Conservation (phyloP, 2,888 invertebrate species). For the Oxycera nigricornis region DNA sequence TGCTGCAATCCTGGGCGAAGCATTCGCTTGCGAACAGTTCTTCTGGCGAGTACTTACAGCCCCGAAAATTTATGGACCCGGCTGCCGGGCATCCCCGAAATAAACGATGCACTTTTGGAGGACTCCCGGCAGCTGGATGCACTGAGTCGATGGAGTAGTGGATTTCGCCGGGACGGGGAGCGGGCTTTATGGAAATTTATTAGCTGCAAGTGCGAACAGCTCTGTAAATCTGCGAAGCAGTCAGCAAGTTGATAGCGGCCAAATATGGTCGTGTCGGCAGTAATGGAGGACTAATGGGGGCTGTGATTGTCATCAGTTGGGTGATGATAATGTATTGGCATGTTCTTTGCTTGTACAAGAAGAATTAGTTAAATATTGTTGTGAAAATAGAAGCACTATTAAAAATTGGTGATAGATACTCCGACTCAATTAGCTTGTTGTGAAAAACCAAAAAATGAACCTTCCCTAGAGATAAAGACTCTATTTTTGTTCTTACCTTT, state of each 20-base stretch:
- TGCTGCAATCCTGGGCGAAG: conserved; percentile 1
- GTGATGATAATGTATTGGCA: background rate
- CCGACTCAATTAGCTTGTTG: no score
- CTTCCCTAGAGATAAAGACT: no score
- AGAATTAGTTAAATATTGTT: background rate
- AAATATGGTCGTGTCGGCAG: conserved; percentile 7
- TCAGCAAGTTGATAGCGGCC: conserved; percentile 26
- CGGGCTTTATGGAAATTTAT: conserved; percentile 46
- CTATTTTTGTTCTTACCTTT: no score
- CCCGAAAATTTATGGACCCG: conserved; percentile 39
- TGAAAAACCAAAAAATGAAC: no score
- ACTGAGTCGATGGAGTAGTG: background rate
- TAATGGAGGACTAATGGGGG: conserved; percentile 32
- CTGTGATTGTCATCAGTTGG: conserved; percentile 24
- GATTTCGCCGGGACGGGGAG: background rate
- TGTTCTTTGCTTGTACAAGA: background rate
- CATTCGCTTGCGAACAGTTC: background rate
- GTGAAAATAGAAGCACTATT: no score
- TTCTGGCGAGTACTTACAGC: conserved; percentile 14
- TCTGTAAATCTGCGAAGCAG: conserved; percentile 41
- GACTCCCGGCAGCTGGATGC: background rate
- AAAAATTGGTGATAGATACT: no score
- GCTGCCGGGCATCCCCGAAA: conserved; percentile 32
- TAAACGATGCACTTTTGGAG: conserved; percentile 32
- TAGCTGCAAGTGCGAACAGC: conserved; percentile 44